A percentile compares a stretch with the other conserved stretches of the same genome.
Conservation (phyloP, 2,888 invertebrate genomes). For the Periphyllus acericola region DNA sequence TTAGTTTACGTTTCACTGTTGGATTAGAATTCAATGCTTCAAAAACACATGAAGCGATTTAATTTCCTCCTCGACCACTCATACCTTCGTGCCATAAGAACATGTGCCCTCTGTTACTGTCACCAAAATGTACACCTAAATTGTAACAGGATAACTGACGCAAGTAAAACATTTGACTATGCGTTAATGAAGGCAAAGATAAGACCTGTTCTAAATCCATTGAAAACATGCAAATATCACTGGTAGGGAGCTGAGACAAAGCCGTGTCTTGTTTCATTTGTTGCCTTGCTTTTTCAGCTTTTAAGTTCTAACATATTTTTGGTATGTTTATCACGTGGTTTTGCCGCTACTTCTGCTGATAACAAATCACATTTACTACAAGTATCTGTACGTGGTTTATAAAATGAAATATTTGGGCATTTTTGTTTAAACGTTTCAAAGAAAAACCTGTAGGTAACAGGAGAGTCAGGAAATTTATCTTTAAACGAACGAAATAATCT, state of each 20-base stretch:
- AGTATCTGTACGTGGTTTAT: slow-evolving; percentile 63
- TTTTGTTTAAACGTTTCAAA: slow-evolving; percentile 49
- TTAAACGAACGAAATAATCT: slow-evolving; percentile 58
- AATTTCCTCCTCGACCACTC: too few species aligned
- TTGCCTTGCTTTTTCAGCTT: slow-evolving; percentile 58
- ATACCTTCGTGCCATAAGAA: too few species aligned
- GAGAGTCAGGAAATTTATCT: slow-evolving; percentile 42
- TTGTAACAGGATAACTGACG: too few species aligned
- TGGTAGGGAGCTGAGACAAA: slow-evolving; percentile 51
- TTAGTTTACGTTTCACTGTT: slow-evolving; percentile 52
- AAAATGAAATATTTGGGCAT: slow-evolving; percentile 54
- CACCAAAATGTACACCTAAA: too few species aligned
- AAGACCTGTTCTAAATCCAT: too few species aligned
- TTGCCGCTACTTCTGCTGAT: slow-evolving; percentile 50
- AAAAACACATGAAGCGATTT: too few species aligned
- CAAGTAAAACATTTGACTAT: too few species aligned
- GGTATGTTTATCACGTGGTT: slow-evolving; percentile 49
- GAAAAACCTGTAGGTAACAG: slow-evolving; percentile 47
- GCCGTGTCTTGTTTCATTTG: slow-evolving; percentile 54
- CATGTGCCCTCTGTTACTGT: too few species aligned
- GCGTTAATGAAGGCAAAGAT: too few species aligned
- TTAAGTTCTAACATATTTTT: slow-evolving; percentile 55
- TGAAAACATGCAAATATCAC: slow-evolving; percentile 60
- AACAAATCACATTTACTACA: slow-evolving; percentile 53
- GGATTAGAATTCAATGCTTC: slow-evolving; percentile 48